Conservation (phyloP, 2,888 invertebrate genomes). For the Lysandra coridon region DNA sequence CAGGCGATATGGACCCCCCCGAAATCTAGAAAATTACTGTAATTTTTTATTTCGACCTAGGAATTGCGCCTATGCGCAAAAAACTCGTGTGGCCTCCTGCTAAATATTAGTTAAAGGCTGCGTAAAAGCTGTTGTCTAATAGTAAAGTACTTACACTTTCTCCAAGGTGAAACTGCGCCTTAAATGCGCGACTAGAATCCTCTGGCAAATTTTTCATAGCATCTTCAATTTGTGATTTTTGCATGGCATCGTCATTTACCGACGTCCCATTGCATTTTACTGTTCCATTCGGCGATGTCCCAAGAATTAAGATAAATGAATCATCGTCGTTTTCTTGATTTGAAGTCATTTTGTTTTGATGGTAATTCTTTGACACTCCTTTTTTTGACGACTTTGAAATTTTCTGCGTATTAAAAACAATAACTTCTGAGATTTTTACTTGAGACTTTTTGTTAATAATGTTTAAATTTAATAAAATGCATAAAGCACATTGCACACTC, state of each 20-base stretch:
- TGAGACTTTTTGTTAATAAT: no score
- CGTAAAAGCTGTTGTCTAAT: background rate
- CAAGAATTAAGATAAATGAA: slow-evolving; percentile 69
- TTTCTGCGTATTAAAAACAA: background rate
- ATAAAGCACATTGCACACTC: no score
- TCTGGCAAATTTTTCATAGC: slow-evolving; percentile 64
- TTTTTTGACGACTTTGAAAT: background rate
- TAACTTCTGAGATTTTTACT: background rate
- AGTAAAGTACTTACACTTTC: slow-evolving; percentile 61
- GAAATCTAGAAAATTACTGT: no score
- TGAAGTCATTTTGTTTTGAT: slow-evolving; percentile 48
- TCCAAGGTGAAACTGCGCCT: slow-evolving; percentile 66
- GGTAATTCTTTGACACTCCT: background rate
- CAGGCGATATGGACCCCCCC: no score
- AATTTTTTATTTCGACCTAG: no score
- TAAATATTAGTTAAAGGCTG: no score
- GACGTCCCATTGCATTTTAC: slow-evolving; percentile 53
- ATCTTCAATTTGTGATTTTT: slow-evolving; percentile 62
- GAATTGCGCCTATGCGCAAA: no score
- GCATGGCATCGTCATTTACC: slow-evolving; percentile 47
- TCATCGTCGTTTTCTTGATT: slow-evolving; percentile 64
- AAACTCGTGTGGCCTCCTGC: no score
- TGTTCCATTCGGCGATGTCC: slow-evolving; percentile 64
- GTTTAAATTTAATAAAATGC: background rate
- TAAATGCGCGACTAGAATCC: slow-evolving; percentile 66